Base-by-base conservation (phyloP, 2,797 vertebrate genomes). In the Aphelocoma californica region DNA sequence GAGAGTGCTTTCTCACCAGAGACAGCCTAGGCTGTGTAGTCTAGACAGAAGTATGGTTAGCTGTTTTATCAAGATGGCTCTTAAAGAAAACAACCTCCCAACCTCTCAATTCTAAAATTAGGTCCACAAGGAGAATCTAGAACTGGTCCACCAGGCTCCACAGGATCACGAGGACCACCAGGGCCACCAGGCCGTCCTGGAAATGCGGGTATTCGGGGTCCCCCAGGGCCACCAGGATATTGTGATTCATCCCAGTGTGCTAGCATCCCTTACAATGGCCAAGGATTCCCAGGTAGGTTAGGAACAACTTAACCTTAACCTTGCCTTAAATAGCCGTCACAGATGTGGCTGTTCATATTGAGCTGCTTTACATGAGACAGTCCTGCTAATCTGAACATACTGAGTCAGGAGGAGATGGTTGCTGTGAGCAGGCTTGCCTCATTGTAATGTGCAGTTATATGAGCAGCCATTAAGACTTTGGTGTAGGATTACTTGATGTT, bases 161-260 rank as follows among this genome's bases (percentile, higher is more conserved):
- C 98, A 80, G 99, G 99, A 86, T 98, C 99, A 62, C 88, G 98
- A 38, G 99, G 99, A 77, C 94, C 98, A 18, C 99, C 99, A 5
- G 99, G 99, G 1, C 98, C 99, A 0, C 98, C 99, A 6, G 99
- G 99, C 74, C 99, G 99, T 90, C 98, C 98, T 36, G 99, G 99
- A 71, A 98, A 98, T 60, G 97, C 98, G 6, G 99, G 99, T 21
- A 96, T 98, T 88, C 98, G 99, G 53, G 99, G 99, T 6, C 98
- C 99, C 3, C 98, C 98, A 1, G 99, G 99, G 42, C 98, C 99
- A 62, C 93, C 99, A 34, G 99, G 99, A 38, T 99, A 99, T 96
- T 99, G 99, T 48, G 99, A 99, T 97, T 99, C 99, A 17, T 99
- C 99, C 70, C 98, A 99, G 97, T 99, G 99, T 74, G 98, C 99